phyloP scores from a whole-genome alignment of 2,113 vertebrate species.

The Embiotoca jacksoni region DNA sequence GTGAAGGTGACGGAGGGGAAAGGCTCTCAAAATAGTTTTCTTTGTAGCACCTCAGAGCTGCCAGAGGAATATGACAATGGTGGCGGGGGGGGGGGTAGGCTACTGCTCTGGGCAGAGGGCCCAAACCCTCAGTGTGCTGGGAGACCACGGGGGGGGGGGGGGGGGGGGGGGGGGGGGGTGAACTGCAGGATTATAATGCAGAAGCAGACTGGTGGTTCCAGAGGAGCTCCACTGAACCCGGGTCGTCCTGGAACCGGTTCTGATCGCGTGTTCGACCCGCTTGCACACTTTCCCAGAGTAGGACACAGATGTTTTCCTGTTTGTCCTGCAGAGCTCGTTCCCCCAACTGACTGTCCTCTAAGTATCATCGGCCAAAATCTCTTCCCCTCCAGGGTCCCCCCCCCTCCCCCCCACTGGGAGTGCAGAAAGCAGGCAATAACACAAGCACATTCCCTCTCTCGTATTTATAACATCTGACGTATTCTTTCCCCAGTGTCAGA shows the following conservation, averaged over 20 bases:
- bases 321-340: conserved; percentile 35
- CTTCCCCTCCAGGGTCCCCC: conserved; percentile 33
- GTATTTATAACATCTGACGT: conserved; percentile 79
- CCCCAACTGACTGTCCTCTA: conserved; percentile 37
- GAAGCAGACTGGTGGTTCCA: conserved; percentile 36
- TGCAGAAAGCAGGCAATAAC: conserved; percentile 57
- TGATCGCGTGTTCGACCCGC: conserved; percentile 9
- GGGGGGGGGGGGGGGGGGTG: background rate
- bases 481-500: conserved; percentile 64
- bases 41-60: conserved; percentile 58
- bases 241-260: background rate
- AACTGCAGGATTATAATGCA: conserved; percentile 43
- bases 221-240: conserved; percentile 27
- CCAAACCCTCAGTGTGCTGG: conserved; percentile 53
- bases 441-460: conserved; percentile 61
- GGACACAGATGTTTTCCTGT: conserved; percentile 65
- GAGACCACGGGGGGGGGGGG: conserved; percentile 24
- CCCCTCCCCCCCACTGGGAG: conserved; percentile 27
- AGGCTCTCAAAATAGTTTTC: conserved; percentile 74
- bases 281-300: conserved; percentile 20
- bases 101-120: conserved; percentile 61
- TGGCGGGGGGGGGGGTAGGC: conserved; percentile 32
- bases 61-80: conserved; percentile 41
- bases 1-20: conserved; percentile 57
- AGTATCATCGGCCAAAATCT: conserved; percentile 41